These are phyloP conservation scores for Oreonectes daqikongensis DNA, from an alignment of 2,797 vertebrate species.

Conservation along the genomic window DNA sequence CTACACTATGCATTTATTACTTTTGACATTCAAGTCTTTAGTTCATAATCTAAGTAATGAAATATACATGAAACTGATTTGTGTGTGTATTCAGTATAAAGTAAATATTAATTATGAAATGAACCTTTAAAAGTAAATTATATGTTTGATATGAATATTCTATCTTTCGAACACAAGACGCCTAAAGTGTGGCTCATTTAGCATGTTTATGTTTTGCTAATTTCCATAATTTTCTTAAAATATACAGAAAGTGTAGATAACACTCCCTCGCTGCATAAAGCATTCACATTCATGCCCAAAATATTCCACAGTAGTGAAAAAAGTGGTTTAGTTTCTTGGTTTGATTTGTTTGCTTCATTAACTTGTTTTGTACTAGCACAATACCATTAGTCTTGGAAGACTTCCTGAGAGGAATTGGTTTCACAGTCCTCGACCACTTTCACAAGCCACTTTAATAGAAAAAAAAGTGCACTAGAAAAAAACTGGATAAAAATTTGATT, in stretches of 20 bases:
- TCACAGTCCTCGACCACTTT: not conserved
- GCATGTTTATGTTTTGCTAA: not conserved
- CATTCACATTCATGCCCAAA: not conserved
- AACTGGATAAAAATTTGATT: not conserved
- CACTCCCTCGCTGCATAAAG: not conserved
- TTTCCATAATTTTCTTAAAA: not conserved
- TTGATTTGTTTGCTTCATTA: not conserved
- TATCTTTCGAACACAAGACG: not conserved
- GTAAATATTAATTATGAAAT: too few relatives aligned
- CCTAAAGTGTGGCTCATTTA: not conserved
- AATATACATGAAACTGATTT: too few relatives aligned
- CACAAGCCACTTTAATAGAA: not conserved
- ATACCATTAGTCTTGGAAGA: not conserved
- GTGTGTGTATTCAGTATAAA: too few relatives aligned
- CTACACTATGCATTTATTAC: too few relatives aligned
- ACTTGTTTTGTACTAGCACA: conserved; percentile 1
- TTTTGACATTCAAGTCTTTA: too few relatives aligned
- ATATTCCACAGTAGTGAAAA: not conserved
- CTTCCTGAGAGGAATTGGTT: not conserved
- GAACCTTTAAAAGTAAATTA: too few relatives aligned
- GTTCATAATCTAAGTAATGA: too few relatives aligned
- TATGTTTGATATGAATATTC: not conserved
- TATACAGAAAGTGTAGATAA: not conserved
- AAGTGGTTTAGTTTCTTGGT: not conserved
- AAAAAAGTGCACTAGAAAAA: not conserved